Evolutionary conservation across 2,888 invertebrate species (phyloP).

Genomic region (Tuta absoluta): DNA sequence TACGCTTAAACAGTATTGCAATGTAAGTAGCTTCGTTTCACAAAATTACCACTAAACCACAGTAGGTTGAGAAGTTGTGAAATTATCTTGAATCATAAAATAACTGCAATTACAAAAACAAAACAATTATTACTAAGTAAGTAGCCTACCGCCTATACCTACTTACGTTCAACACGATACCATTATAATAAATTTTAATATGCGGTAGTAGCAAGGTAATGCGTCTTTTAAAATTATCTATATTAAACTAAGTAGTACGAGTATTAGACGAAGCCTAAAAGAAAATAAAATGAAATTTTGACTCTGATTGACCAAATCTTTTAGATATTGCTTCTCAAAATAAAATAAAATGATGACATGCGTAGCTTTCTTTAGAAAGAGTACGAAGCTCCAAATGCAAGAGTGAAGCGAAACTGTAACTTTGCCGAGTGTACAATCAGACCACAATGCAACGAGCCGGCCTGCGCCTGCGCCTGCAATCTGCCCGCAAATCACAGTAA

Average conservation of each 20-base stretch:
- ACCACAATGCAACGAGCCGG: conserved; percentile 33
- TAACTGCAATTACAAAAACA: neutral
- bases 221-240: no score
- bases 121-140: neutral
- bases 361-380: conserved; percentile 35
- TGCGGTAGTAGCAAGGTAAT: no score
- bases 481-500: conserved; percentile 34
- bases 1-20: conserved; percentile 3
- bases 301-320: no score
- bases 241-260: no score
- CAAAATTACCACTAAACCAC: conserved; percentile 40
- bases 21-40: conserved; percentile 14
- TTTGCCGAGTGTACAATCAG: conserved; percentile 33
- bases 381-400: conserved; percentile 7
- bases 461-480: conserved; percentile 27
- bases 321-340: no score
- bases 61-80: conserved; percentile 48
- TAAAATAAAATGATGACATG: conserved; percentile 24
- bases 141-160: neutral
- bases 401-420: conserved; percentile 37
- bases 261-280: no score
- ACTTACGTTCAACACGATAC: no score
- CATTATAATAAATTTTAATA: no score
- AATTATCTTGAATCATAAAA: conserved; percentile 49
- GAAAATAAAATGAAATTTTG: no score